These are phyloP conservation scores for Spodoptera litura DNA, from an alignment of 1,140 invertebrate genomes.

Conservation along the genomic window DNA sequence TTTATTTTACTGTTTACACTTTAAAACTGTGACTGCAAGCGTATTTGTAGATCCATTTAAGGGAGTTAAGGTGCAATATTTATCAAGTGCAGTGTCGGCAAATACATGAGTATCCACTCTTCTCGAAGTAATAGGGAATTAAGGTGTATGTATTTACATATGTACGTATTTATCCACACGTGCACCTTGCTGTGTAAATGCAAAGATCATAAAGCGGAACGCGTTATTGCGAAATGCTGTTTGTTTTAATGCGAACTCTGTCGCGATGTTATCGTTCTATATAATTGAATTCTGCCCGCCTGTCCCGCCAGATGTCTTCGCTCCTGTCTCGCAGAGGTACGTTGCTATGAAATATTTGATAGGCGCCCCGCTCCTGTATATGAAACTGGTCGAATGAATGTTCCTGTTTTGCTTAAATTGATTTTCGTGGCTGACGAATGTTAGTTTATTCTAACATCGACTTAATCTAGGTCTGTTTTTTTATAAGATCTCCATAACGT, in stretches of 20 bases:
- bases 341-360: constrained; percentile 58
- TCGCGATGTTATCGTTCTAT: constrained; percentile 53
- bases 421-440: constrained; percentile 20
- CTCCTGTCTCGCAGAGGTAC: constrained; percentile 38
- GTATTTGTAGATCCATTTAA: no score
- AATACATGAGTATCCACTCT: no score
- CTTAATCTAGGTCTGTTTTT: not conserved
- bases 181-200: constrained; percentile 47
- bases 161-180: constrained; percentile 28
- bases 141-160: not conserved
- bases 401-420: constrained; percentile 44
- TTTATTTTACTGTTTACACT: constrained; percentile 21
- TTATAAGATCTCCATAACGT: not conserved
- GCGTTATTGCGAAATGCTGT: constrained; percentile 45
- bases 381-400: constrained; percentile 41
- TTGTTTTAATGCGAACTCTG: constrained; percentile 53
- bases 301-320: constrained; percentile 55
- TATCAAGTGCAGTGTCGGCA: no score
- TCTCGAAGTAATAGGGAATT: no score
- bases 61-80: no score
- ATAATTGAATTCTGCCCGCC: constrained; percentile 55
- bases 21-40: no score
- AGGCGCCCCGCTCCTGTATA: constrained; percentile 47
- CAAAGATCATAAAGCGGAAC: constrained; percentile 40
- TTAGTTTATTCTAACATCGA: not conserved